Conservation (phyloP, 2,888 invertebrate species). For the Mimumesa dahlbomi region DNA sequence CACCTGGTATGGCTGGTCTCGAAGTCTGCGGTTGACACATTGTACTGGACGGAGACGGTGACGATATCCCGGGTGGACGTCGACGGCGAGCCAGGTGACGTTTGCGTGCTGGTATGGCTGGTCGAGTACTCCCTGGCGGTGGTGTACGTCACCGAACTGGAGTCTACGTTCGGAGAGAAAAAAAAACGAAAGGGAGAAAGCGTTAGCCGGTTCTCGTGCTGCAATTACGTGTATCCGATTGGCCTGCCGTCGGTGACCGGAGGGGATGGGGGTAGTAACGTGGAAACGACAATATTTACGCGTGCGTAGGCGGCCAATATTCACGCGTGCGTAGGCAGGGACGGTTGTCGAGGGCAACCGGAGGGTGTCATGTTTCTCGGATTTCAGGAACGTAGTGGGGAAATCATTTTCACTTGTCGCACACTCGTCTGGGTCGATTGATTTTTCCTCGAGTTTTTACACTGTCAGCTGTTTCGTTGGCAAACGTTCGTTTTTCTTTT, state of each 20-base stretch:
- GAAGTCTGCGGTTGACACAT: conserved; percentile 70
- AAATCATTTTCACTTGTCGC: neutral
- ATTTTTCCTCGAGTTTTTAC: too few species aligned
- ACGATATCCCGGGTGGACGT: conserved; percentile 72
- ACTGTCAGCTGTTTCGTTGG: too few species aligned
- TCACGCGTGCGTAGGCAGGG: conserved; percentile 65
- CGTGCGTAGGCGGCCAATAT: conserved; percentile 63
- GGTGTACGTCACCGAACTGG: conserved; percentile 76
- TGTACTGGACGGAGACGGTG: conserved; percentile 73
- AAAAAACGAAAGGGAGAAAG: conserved; percentile 23
- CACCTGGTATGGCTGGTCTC: conserved; percentile 75
- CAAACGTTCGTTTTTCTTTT: too few species aligned
- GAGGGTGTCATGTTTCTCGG: conserved; percentile 17
- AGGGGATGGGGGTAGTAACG: conserved; percentile 45
- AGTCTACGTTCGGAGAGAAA: conserved; percentile 69
- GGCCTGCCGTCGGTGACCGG: conserved; percentile 8
- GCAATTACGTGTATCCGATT: conserved; percentile 47
- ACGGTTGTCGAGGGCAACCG: conserved; percentile 38
- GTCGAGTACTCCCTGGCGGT: conserved; percentile 74
- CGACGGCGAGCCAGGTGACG: conserved; percentile 66
- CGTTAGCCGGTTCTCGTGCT: conserved; percentile 38
- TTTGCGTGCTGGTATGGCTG: conserved; percentile 71
- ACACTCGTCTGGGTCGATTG: too few species aligned
- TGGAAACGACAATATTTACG: conserved; percentile 58
- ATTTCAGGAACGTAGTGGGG: conserved; percentile 23